These are phyloP conservation scores for Notolabrus celidotus DNA, from an alignment of 2,797 vertebrate genomes.

Conservation along the genomic window DNA sequence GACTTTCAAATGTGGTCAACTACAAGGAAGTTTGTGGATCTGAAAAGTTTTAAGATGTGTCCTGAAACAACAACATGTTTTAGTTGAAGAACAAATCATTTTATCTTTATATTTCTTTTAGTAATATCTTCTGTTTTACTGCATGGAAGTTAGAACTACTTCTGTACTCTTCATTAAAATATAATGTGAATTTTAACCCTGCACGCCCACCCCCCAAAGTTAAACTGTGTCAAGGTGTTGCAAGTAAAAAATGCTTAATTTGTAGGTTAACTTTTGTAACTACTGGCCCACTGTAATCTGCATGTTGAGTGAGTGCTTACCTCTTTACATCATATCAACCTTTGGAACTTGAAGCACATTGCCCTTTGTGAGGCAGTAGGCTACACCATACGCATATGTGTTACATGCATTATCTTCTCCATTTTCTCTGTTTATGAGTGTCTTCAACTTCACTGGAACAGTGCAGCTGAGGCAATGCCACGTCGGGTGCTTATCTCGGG, in stretches of 20 bases:
- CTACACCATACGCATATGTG: conserved; percentile 7
- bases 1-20: background rate
- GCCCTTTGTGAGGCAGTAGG: conserved; percentile 1
- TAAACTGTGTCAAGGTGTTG: background rate
- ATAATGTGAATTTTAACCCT: too few relatives aligned
- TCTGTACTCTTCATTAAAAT: too few relatives aligned
- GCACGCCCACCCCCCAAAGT: too few relatives aligned
- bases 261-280: background rate
- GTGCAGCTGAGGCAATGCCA: conserved; percentile 33
- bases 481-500: conserved; percentile 75
- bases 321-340: background rate
- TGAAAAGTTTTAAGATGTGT: background rate
- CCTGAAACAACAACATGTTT: background rate
- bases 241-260: background rate
- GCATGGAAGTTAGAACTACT: background rate
- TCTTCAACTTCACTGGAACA: conserved; percentile 7
- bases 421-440: conserved; percentile 7
- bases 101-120: background rate
- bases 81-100: background rate
- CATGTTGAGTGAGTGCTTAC: background rate
- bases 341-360: conserved; percentile 16
- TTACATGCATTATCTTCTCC: conserved; percentile 6
- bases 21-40: background rate
- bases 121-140: background rate
- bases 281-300: background rate